Evolutionary conservation across 2,113 vertebrate genomes (phyloP), one percentile per base, ranked within the genome.

Genomic region (Pavo muticus): DNA sequence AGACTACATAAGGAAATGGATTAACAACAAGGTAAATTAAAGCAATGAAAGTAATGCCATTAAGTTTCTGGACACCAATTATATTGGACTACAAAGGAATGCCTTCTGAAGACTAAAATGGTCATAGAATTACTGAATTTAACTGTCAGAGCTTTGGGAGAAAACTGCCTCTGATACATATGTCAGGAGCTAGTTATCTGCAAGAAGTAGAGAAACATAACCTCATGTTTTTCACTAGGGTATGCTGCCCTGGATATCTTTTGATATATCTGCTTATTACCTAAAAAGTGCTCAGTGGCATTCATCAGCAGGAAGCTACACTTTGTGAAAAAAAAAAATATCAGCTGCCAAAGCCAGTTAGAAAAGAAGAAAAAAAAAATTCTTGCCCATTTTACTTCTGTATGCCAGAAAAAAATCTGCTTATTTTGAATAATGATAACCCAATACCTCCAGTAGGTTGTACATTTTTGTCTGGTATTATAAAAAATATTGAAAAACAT

Each of bases 221-320:
- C 60, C 64, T 61, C 74, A 77, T 88, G 30, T 75, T 96, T 96
- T 95, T 72, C 91, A 96, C 95, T 83, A 90, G 65, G 35, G 54
- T 90, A 30, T 85, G 75, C 68, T 95, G 69, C 91, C 93, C 88
- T 78, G 90, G 68, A 44, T 95, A 78, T 93, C 88, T 90, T 91
- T 64, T 71, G 60, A 90, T 83, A 44, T 56, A 83, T 81, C 78
- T 84, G 78, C 85, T 94, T 95, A 89, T 93, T 94, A 86, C 90
- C 39, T 19, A 93, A 95, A 79, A 88, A 81, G 69, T 54, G 81
- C 60, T 87, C 88, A 91, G 84, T 16, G 94, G 73, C 44, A 88
- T n/a, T 81, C 47, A 90, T 40, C 79, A 90, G 88, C 91, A 91
- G 90, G 61, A 79, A 94, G 91, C 32, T 80, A 88, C 50, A 68